Evolutionary conservation across 2,113 vertebrate species (phyloP).

Genomic region (Centropristis striata): DNA sequence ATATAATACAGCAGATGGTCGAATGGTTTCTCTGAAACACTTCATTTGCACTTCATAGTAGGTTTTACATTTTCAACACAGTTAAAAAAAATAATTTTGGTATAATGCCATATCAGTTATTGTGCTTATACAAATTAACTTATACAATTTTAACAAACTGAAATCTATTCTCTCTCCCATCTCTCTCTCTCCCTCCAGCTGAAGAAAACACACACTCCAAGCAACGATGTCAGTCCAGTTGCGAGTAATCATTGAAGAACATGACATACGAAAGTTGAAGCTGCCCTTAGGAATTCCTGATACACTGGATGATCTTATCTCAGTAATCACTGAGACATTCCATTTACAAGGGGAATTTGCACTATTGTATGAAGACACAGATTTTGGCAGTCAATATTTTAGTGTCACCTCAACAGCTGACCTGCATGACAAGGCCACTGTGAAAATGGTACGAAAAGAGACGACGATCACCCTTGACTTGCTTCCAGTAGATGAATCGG

Average conservation of each 20-base stretch:
- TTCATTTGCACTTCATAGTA: conserved; percentile 18
- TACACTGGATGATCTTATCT: conserved; percentile 22
- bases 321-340: not conserved
- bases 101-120: no score
- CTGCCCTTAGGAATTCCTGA: conserved; percentile 13
- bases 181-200: not conserved
- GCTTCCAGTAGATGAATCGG: conserved; percentile 1
- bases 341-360: conserved; percentile 16
- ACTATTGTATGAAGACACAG: conserved; percentile 25
- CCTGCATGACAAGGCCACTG: conserved; percentile 30
- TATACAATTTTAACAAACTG: no score
- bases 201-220: conserved; percentile 3
- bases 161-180: not conserved
- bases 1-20: conserved; percentile 16
- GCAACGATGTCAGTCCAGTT: conserved; percentile 13
- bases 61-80: not conserved
- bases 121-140: no score
- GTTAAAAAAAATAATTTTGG: not conserved
- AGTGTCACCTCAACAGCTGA: conserved; percentile 34
- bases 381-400: conserved; percentile 23
- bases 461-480: not conserved
- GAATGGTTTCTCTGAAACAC: conserved; percentile 29
- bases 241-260: conserved; percentile 22
- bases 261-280: conserved; percentile 9
- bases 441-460: conserved; percentile 15